A percentile compares a stretch with the other conserved stretches of the same genome.
These are phyloP conservation scores for Plagodis dolabraria DNA, from an alignment of 2,888 invertebrate genomes.

Conservation along the genomic window DNA sequence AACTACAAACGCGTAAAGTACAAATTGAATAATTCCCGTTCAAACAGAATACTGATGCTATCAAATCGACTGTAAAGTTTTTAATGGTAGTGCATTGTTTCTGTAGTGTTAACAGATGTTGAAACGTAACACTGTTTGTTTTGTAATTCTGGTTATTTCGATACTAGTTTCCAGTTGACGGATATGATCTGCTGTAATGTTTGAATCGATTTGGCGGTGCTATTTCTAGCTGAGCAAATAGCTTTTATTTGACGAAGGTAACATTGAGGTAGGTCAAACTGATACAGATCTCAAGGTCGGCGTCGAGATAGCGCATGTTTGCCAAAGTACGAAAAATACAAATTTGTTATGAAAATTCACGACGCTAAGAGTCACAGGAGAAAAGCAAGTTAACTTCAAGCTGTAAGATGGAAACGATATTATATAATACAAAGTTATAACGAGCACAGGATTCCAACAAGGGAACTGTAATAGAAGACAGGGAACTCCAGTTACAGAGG, in stretches of 20 bases:
- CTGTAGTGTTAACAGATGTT: slow-evolving; percentile 31
- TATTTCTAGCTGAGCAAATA: not conserved
- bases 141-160: slow-evolving; percentile 25
- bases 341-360: not conserved
- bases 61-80: slow-evolving; percentile 30
- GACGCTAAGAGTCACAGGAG: not conserved
- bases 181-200: no score
- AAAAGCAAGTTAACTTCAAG: slow-evolving; percentile 11
- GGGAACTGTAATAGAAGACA: slow-evolving; percentile 21
- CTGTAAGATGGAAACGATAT: slow-evolving; percentile 20
- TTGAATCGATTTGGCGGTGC: no score
- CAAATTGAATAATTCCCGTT: slow-evolving; percentile 14
- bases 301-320: slow-evolving; percentile 7
- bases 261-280: slow-evolving; percentile 20
- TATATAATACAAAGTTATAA: slow-evolving; percentile 26
- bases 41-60: slow-evolving; percentile 20
- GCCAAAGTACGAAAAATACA: not conserved
- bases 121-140: slow-evolving; percentile 31
- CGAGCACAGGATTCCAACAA: slow-evolving; percentile 15
- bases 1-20: slow-evolving; percentile 14
- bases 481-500: slow-evolving; percentile 20
- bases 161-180: not conserved
- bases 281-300: slow-evolving; percentile 14
- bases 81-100: slow-evolving; percentile 35
- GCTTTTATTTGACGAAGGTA: not conserved